Evolutionary conservation across 2,113 vertebrate genomes (phyloP).

Genomic region (Toxotes chatareus): DNA sequence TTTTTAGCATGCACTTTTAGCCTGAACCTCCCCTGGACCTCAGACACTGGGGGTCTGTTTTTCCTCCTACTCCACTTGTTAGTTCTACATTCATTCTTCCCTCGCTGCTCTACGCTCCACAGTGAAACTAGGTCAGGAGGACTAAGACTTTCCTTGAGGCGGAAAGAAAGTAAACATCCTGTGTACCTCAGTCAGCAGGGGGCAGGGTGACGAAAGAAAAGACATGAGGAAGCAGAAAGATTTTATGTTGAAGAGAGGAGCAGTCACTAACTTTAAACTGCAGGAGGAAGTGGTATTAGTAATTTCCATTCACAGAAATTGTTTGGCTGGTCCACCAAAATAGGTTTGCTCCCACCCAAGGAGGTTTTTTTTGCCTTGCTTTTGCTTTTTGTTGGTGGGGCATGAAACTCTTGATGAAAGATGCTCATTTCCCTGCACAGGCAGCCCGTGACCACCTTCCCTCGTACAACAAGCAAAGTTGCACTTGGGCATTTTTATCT

Average conservation of each 20-base stretch:
- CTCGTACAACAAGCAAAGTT: neutral
- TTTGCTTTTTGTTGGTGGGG: neutral
- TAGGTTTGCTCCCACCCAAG: neutral
- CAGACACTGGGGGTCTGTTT: slow-evolving; percentile 66
- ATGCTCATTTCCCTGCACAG: neutral
- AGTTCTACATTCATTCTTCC: slow-evolving; percentile 67
- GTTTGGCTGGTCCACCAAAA: slow-evolving; percentile 7
- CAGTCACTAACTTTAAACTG: neutral
- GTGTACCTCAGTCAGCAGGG: slow-evolving; percentile 70
- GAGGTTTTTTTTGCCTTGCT: neutral
- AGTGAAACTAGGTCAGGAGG: slow-evolving; percentile 80
- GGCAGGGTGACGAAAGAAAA: slow-evolving; percentile 50
- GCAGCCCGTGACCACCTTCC: neutral
- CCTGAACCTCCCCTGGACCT: slow-evolving; percentile 33
- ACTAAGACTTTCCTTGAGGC: slow-evolving; percentile 70
- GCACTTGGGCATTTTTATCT: neutral
- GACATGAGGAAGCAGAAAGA: slow-evolving; percentile 28
- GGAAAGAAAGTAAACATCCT: slow-evolving; percentile 74
- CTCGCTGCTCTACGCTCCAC: slow-evolving; percentile 36
- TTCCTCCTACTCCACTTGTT: slow-evolving; percentile 57
- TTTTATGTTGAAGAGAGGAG: slow-evolving; percentile 7
- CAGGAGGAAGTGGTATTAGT: neutral
- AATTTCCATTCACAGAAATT: slow-evolving; percentile 2
- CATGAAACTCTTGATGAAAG: neutral
- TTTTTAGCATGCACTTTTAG: neutral